phyloP scores from a whole-genome alignment of 2,888 invertebrate genomes.

The Microchrysa polita region DNA sequence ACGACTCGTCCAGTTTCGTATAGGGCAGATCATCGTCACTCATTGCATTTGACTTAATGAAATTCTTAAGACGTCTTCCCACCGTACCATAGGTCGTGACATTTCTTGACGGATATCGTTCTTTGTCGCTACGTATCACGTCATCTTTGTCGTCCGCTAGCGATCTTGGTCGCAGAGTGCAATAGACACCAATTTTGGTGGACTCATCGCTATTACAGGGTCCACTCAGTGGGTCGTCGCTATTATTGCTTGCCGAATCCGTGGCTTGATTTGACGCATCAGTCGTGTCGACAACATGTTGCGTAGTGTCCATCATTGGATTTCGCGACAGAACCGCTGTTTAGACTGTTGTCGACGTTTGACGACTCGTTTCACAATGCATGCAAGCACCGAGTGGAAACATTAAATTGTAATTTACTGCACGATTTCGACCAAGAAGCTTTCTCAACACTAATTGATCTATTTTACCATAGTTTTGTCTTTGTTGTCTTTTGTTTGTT shows the following conservation, averaged over 20 bases:
- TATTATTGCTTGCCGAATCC: conserved; percentile 38
- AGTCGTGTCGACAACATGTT: conserved; percentile 18
- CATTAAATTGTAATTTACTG: conserved; percentile 18
- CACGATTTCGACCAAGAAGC: conserved; percentile 17
- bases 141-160: conserved; percentile 16
- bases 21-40: conserved; percentile 43
- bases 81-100: conserved; percentile 47
- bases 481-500: not conserved
- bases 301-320: conserved; percentile 7
- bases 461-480: not conserved
- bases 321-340: conserved; percentile 2
- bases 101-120: conserved; percentile 32
- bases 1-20: conserved; percentile 44
- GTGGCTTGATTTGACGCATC: not conserved
- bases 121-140: not conserved
- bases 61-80: conserved; percentile 44
- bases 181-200: conserved; percentile 46
- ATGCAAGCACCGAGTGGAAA: not conserved
- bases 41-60: conserved; percentile 39
- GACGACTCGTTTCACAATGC: not conserved
- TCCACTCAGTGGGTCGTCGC: conserved; percentile 39
- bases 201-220: conserved; percentile 31
- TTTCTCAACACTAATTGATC: not conserved
- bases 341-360: not conserved
- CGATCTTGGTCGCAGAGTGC: conserved; percentile 46